Conservation (phyloP, 2,797 vertebrate species). For the Cheirogaleus major region DNA sequence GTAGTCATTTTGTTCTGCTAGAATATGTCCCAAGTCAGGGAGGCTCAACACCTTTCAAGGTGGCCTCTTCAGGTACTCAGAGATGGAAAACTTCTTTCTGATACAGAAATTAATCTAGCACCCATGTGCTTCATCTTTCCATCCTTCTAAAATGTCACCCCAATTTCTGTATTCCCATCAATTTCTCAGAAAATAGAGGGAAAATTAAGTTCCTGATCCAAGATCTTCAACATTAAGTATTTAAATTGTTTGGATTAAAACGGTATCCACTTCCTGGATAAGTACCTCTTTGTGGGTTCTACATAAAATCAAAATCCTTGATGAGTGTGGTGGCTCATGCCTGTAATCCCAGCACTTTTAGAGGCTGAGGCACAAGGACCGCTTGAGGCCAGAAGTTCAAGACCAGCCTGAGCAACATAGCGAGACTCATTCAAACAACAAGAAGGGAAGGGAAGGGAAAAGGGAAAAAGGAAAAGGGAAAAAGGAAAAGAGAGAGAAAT, state of each 20-base stretch:
- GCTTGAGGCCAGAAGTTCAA: background rate
- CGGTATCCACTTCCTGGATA: background rate
- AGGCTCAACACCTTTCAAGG: background rate
- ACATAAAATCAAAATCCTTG: background rate
- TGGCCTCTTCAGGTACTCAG: background rate
- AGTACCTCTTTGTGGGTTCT: background rate
- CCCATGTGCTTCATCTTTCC: background rate
- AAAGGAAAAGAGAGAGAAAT: background rate
- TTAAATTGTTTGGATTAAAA: slow-evolving; percentile 19
- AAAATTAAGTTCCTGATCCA: background rate
- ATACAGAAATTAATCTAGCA: background rate
- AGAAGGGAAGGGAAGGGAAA: no score
- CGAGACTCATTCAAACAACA: background rate
- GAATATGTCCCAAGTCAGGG: background rate
- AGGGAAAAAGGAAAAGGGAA: no score
- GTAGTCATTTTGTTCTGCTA: background rate
- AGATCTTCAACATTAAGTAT: background rate
- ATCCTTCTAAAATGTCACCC: background rate
- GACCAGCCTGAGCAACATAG: background rate
- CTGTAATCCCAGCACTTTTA: background rate
- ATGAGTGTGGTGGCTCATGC: background rate
- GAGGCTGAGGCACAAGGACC: background rate
- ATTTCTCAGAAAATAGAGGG: background rate
- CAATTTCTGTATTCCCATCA: background rate
- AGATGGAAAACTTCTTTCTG: background rate